Evolutionary conservation across 2,113 vertebrate species (phyloP).

Genomic region (Anguilla japonica): DNA sequence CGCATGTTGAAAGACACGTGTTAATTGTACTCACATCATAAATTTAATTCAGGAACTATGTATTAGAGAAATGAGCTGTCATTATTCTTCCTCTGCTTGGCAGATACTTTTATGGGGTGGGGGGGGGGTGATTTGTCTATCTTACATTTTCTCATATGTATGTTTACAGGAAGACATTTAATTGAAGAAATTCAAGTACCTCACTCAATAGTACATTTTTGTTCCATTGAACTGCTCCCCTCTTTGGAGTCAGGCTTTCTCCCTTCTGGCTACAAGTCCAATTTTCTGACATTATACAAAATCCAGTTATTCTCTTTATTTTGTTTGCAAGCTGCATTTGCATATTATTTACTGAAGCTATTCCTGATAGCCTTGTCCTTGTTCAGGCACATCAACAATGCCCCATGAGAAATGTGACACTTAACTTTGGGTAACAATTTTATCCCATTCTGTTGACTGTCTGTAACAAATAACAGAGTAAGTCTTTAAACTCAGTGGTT

Average conservation of each 20-base stretch:
- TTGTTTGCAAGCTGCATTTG: not conserved
- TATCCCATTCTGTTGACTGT: not conserved
- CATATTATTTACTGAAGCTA: not conserved
- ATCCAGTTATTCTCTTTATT: not conserved
- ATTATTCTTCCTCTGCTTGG: not conserved
- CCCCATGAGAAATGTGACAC: not conserved
- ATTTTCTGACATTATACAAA: not conserved
- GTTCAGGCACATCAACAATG: not conserved
- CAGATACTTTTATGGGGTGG: not conserved
- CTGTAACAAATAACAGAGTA: not conserved
- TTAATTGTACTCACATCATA: not conserved
- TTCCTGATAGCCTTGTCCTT: not conserved
- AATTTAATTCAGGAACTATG: not conserved
- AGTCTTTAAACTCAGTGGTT: not conserved
- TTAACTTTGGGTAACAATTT: not conserved
- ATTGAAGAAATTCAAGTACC: not conserved
- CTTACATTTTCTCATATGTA: not conserved
- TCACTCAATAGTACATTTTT: not conserved
- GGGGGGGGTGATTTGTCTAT: not conserved
- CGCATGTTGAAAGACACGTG: not conserved
- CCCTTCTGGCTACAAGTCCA: not conserved
- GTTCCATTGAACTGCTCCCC: not conserved
- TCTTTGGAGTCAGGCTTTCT: not conserved
- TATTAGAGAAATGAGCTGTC: not conserved
- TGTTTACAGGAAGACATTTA: not conserved